These are phyloP conservation scores for Mus musculus DNA, from an alignment of 2,113 vertebrate genomes.

Conservation along the genomic window DNA sequence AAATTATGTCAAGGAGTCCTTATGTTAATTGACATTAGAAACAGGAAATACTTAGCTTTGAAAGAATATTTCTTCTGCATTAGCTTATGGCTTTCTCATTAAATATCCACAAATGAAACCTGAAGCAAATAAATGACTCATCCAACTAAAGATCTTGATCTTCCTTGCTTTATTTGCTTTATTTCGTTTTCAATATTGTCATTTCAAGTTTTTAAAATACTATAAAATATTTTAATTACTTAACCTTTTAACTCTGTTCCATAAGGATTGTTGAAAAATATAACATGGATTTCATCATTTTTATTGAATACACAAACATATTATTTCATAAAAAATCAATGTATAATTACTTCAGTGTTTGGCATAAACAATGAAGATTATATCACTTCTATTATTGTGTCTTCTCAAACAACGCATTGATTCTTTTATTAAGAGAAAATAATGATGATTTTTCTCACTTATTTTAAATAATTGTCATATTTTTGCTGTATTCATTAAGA, in stretches of 20 bases:
- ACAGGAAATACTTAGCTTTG: neutral
- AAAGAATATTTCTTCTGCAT: neutral
- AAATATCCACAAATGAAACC: neutral
- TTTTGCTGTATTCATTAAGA: neutral
- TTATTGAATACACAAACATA: neutral
- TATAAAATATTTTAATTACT: neutral
- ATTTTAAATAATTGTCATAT: conserved; percentile 28
- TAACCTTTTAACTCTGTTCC: neutral
- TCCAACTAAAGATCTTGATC: neutral
- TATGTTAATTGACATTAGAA: neutral
- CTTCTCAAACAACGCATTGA: neutral
- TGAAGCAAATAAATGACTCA: neutral
- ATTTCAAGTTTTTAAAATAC: neutral
- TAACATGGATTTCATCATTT: neutral
- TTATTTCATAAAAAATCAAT: conserved; percentile 8
- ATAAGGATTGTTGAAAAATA: neutral
- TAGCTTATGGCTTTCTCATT: neutral
- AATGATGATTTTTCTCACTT: neutral
- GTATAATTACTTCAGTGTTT: neutral
- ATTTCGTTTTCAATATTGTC: neutral
- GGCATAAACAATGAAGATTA: neutral
- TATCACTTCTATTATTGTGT: conserved; percentile 5
- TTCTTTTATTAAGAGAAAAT: neutral
- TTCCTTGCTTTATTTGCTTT: neutral
- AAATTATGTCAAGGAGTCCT: neutral